Evolutionary conservation across 2,888 invertebrate species (phyloP).

Genomic region (Chymomyza procnemis): DNA sequence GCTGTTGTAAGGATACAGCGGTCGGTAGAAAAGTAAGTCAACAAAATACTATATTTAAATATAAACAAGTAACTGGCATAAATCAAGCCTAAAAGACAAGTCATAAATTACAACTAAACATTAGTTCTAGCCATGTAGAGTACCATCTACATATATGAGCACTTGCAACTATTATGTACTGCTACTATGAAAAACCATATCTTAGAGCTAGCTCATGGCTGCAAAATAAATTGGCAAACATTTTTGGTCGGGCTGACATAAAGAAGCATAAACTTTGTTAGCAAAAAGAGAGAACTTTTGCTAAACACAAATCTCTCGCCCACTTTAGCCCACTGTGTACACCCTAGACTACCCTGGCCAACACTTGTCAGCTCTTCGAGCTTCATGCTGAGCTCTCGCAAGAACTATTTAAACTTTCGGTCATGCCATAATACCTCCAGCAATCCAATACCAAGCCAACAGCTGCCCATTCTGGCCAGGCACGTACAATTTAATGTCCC

Average conservation of each 20-base stretch:
- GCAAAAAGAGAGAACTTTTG: slow-evolving; percentile 50
- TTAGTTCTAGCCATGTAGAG: neutral
- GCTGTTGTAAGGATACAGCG: slow-evolving; percentile 31
- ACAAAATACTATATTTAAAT: slow-evolving; percentile 14
- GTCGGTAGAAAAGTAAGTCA: slow-evolving; percentile 25
- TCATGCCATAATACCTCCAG: slow-evolving; percentile 69
- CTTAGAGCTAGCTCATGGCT: slow-evolving; percentile 41
- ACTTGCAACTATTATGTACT: slow-evolving; percentile 15
- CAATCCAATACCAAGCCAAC: slow-evolving; percentile 48
- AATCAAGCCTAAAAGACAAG: slow-evolving; percentile 34
- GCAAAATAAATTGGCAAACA: slow-evolving; percentile 58
- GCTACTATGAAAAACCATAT: slow-evolving; percentile 48
- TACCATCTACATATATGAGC: no score
- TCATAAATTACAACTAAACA: slow-evolving; percentile 42
- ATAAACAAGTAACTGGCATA: neutral
- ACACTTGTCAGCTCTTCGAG: neutral
- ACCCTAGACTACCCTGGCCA: slow-evolving; percentile 3
- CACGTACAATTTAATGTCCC: slow-evolving; percentile 72
- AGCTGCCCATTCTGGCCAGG: slow-evolving; percentile 17
- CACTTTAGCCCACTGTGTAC: neutral
- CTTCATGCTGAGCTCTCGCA: slow-evolving; percentile 37
- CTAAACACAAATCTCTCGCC: slow-evolving; percentile 49
- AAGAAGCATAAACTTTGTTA: slow-evolving; percentile 38
- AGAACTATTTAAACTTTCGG: slow-evolving; percentile 70
- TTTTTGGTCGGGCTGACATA: slow-evolving; percentile 8